These are phyloP conservation scores for Pristionchus entomophagus DNA, from an alignment of 2,888 invertebrate species.

Conservation along the genomic window DNA sequence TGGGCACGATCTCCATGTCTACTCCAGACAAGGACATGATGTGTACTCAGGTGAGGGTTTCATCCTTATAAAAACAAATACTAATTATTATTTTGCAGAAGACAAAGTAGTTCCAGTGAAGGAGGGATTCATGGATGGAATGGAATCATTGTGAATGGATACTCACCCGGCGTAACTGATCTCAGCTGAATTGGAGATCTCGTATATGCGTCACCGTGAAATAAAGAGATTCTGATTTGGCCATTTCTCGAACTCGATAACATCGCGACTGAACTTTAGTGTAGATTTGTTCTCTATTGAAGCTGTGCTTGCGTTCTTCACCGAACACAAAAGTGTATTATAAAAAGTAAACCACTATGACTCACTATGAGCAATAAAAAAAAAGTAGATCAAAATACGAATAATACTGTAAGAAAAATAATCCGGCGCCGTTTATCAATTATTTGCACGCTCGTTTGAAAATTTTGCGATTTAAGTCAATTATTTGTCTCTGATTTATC, in stretches of 20 bases:
- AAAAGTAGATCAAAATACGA: not conserved
- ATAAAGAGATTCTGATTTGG: not conserved
- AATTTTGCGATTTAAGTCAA: not conserved
- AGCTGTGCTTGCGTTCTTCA: too few species aligned
- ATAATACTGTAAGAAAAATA: slow-evolving; percentile 5
- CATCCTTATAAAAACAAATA: not conserved
- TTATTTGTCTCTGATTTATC: not conserved
- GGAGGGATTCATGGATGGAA: not conserved
- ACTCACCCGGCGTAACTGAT: not conserved
- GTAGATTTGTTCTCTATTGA: too few species aligned
- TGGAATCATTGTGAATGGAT: not conserved
- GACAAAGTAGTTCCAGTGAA: not conserved
- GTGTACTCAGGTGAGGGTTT: not conserved
- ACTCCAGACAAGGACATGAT: not conserved
- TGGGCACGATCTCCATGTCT: not conserved
- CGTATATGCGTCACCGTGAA: not conserved
- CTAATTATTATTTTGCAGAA: not conserved
- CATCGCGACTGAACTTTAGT: not conserved
- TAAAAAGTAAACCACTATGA: too few species aligned
- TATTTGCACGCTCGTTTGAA: too few species aligned
- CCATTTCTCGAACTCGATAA: not conserved
- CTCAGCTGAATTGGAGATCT: slow-evolving; percentile 5
- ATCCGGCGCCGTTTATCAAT: not conserved
- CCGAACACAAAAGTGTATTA: too few species aligned
- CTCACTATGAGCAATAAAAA: not conserved